Percentiles rank a stretch among this genome's conserved stretches.
These are phyloP conservation scores for Drosophila affinis DNA, from an alignment of 2,888 invertebrate genomes.

Conservation along the genomic window DNA sequence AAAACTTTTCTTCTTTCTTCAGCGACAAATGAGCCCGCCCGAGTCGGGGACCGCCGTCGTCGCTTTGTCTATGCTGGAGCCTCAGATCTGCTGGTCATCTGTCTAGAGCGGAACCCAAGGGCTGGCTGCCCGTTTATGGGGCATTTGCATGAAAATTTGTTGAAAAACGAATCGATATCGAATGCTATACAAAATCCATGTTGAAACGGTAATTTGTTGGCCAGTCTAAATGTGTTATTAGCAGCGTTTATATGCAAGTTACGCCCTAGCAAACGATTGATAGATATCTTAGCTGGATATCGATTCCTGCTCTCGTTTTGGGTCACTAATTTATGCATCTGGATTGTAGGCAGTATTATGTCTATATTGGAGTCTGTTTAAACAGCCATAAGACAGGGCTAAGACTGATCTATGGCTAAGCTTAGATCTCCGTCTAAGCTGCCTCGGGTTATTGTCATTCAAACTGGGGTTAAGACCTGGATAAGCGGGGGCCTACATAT, in stretches of 20 bases:
- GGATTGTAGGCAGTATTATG: slow-evolving; percentile 72
- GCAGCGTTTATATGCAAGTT: slow-evolving; percentile 77
- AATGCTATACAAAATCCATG: slow-evolving; percentile 41
- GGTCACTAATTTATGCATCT: slow-evolving; percentile 70
- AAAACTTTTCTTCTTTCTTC: slow-evolving; percentile 49
- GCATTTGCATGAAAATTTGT: slow-evolving; percentile 77
- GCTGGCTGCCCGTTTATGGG: slow-evolving; percentile 13
- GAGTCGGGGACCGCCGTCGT: slow-evolving; percentile 70
- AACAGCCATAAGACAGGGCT: slow-evolving; percentile 71
- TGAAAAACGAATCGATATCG: slow-evolving; percentile 68
- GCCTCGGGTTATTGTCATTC: slow-evolving; percentile 13
- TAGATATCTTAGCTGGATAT: slow-evolving; percentile 45
- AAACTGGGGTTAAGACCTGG: slow-evolving; percentile 15
- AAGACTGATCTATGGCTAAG: slow-evolving; percentile 71
- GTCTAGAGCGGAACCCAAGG: slow-evolving; percentile 22
- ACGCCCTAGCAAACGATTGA: slow-evolving; percentile 49
- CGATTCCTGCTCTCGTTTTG: slow-evolving; percentile 40
- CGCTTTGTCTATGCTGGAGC: slow-evolving; percentile 70
- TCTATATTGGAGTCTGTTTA: slow-evolving; percentile 71
- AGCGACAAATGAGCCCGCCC: slow-evolving; percentile 77
- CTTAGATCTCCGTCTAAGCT: slow-evolving; percentile 14
- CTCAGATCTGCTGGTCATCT: slow-evolving; percentile 78
- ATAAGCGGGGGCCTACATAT: slow-evolving; percentile 31
- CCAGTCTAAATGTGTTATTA: slow-evolving; percentile 76
- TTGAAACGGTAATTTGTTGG: slow-evolving; percentile 78